phyloP scores from a whole-genome alignment of 2,113 vertebrate species.

The Steatornis caripensis region DNA sequence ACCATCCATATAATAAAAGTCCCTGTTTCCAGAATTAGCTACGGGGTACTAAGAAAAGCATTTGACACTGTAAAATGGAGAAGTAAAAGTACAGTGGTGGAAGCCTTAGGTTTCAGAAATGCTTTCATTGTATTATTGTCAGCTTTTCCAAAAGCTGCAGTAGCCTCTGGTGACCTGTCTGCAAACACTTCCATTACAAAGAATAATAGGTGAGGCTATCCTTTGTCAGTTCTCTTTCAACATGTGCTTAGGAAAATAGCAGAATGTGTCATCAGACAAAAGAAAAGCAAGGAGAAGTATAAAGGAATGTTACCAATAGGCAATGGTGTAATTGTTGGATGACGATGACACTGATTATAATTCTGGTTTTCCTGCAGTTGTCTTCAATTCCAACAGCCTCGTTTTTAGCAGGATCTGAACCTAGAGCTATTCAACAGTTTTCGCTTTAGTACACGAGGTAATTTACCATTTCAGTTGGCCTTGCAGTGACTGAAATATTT shows the following conservation, averaged over 20 bases:
- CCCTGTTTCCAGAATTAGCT: not conserved
- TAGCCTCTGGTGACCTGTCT: constrained; percentile 30
- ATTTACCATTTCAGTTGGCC: constrained; percentile 48
- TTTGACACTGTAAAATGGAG: not conserved
- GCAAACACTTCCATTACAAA: constrained; percentile 31
- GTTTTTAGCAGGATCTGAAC: not conserved
- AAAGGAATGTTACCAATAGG: constrained; percentile 4
- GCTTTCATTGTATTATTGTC: not conserved
- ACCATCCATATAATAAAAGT: constrained; percentile 9
- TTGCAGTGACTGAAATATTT: constrained; percentile 51
- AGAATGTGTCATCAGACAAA: constrained; percentile 21
- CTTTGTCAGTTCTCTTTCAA: constrained; percentile 18
- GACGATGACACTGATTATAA: not conserved
- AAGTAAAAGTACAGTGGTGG: constrained; percentile 4
- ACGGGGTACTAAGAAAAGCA: not conserved
- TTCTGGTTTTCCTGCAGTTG: constrained; percentile 39
- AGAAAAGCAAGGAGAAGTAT: not conserved
- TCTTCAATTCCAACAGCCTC: constrained; percentile 10
- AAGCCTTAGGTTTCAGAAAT: constrained; percentile 29
- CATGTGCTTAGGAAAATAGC: not conserved
- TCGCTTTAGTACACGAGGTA: constrained; percentile 7
- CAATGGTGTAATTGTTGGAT: not conserved
- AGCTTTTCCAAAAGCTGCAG: constrained; percentile 32
- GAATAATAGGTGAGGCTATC: constrained; percentile 35
- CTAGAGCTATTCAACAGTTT: not conserved